Percentiles rank a stretch among this genome's conserved stretches.
These are phyloP conservation scores for Sciaenops ocellatus DNA, from an alignment of 2,797 vertebrate species.

Conservation along the genomic window DNA sequence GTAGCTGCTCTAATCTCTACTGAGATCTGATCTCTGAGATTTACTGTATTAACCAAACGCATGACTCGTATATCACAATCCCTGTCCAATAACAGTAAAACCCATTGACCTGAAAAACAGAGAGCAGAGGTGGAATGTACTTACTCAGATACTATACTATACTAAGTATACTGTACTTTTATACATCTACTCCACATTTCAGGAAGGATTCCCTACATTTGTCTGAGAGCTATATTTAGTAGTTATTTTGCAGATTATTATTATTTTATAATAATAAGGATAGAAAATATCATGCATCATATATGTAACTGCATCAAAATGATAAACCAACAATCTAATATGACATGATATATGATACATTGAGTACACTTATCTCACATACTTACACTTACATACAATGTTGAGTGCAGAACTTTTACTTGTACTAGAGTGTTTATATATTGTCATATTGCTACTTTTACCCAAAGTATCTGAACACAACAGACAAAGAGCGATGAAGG, in stretches of 20 bases:
- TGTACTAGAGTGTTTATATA: too few relatives aligned
- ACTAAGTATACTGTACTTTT: constrained; percentile 1
- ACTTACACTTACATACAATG: background rate
- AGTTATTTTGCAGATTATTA: background rate
- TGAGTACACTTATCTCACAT: background rate
- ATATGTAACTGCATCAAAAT: background rate
- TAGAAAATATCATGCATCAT: background rate
- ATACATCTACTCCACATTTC: background rate
- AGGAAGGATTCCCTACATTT: background rate
- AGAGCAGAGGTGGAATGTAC: background rate
- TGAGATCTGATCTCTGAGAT: constrained; percentile 36
- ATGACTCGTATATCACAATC: constrained; percentile 9
- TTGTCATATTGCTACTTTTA: too few relatives aligned
- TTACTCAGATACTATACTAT: background rate
- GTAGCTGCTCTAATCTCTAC: constrained; percentile 14
- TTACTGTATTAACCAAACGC: constrained; percentile 45
- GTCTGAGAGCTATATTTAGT: background rate
- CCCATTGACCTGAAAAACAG: constrained; percentile 21
- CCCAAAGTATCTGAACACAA: too few relatives aligned
- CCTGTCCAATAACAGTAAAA: constrained; percentile 30
- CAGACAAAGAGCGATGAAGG: too few relatives aligned
- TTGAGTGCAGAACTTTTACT: background rate
- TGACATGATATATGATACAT: too few relatives aligned
- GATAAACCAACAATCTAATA: background rate
- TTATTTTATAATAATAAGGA: too few relatives aligned